Conservation (phyloP, 2,888 invertebrate species). For the Drosophila fulvimacula region DNA sequence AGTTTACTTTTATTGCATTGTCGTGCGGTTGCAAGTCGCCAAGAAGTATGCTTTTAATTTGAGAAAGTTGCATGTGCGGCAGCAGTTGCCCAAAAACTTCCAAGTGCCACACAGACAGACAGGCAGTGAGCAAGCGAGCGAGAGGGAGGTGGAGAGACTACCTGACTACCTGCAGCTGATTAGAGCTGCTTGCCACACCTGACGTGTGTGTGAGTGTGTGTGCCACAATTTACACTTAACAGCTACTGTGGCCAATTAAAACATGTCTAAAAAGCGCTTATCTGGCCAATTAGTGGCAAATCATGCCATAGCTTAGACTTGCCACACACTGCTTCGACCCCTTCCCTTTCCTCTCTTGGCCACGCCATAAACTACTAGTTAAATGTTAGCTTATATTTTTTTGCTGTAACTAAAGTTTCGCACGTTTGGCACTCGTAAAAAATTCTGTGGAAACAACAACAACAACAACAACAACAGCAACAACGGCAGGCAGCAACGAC, state of each 20-base stretch:
- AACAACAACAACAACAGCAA: slow-evolving; percentile 2
- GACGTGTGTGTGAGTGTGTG: neutral
- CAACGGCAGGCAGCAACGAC: neutral
- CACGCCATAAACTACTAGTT: slow-evolving; percentile 23
- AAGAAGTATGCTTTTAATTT: slow-evolving; percentile 61
- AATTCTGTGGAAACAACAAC: slow-evolving; percentile 20
- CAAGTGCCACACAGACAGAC: slow-evolving; percentile 25
- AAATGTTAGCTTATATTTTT: slow-evolving; percentile 13
- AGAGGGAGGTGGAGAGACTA: neutral
- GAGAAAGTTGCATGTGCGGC: slow-evolving; percentile 31
- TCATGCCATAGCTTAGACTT: slow-evolving; percentile 35
- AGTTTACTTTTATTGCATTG: slow-evolving; percentile 76
- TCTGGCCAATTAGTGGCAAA: slow-evolving; percentile 50
- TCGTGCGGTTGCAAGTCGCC: slow-evolving; percentile 66
- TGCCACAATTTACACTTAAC: slow-evolving; percentile 22
- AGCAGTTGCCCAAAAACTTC: slow-evolving; percentile 33
- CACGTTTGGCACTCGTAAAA: slow-evolving; percentile 33
- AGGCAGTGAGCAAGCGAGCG: neutral
- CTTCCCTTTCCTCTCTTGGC: neutral
- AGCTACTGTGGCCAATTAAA: slow-evolving; percentile 22
- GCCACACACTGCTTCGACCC: slow-evolving; percentile 1
- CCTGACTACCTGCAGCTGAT: slow-evolving; percentile 20
- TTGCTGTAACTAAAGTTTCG: slow-evolving; percentile 10
- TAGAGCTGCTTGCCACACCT: slow-evolving; percentile 30
- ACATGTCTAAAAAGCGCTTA: slow-evolving; percentile 34